Evolutionary conservation across 2,888 invertebrate genomes (phyloP), one percentile per base, ranked within the genome.

Genomic region (Dolomedes plantarius): DNA sequence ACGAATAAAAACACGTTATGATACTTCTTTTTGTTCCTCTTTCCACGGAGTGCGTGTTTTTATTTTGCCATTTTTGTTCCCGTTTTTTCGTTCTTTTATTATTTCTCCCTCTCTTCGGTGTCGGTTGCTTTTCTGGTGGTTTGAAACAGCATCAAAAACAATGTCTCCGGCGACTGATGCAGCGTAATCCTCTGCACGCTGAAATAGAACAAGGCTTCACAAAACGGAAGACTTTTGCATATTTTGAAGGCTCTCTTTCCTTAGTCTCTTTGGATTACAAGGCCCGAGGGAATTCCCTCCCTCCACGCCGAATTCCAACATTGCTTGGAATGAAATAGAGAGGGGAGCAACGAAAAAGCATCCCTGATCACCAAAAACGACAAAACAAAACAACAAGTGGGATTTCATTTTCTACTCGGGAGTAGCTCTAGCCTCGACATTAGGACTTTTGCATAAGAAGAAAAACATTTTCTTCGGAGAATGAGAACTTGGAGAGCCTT

Each of bases 1-100:
- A 71, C 77, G 77, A 85, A 86, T 79, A 86, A 86, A 86, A 78
- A 86, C 69, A 68, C 79, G 85, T 86, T 86, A 86, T 86, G 85
- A 86, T 86, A 79, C 85, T 67, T 67, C 31, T 72, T 79, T 79
- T 73, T 39, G 27, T 64, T 64, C 62, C 56, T 71, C 36, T 64
- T 64, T 79, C 11, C 27, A 13, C 31, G 31, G 31, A 32, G 29
- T 76, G 28, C 19, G 23, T 16, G 67, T 68, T 68, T 77, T 50
- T 67, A 27, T 31, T 50, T 28, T 23, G 16, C 6, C 39, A 41
- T 75, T 36, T 28, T 56, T 28, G 68, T 28, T 46, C 36, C 56
- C n/a, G 62, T 62, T 62, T 39, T 32, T 76, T 76, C 28, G 50
- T 65, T 72, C 11, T 65, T 67, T 46, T 67, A 50, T 41, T 39